These are phyloP conservation scores for Macropodus opercularis DNA, from an alignment of 2,797 vertebrate species.

Conservation along the genomic window DNA sequence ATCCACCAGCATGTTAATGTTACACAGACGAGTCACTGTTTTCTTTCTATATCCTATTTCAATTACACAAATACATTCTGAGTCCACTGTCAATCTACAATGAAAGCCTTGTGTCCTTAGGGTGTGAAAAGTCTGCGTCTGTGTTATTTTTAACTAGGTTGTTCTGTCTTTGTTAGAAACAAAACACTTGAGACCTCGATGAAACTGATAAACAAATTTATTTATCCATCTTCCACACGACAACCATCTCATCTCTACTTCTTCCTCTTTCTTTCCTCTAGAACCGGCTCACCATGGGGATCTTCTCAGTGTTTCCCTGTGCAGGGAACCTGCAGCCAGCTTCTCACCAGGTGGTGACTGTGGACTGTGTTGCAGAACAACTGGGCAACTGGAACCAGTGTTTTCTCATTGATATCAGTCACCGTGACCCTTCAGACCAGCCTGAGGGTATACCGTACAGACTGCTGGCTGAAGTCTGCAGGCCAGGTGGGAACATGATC, in stretches of 20 bases:
- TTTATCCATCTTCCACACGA: not conserved
- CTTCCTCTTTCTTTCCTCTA: slow-evolving; percentile 46
- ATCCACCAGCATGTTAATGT: slow-evolving; percentile 60
- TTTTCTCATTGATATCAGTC: slow-evolving; percentile 85
- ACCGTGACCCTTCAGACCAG: slow-evolving; percentile 84
- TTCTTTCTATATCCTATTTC: not conserved
- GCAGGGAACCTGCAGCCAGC: slow-evolving; percentile 78
- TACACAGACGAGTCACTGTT: slow-evolving; percentile 51
- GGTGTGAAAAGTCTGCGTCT: not conserved
- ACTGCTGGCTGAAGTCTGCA: slow-evolving; percentile 85
- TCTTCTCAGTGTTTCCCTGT: slow-evolving; percentile 87
- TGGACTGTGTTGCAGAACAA: slow-evolving; percentile 88
- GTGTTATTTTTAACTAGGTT: too few relatives aligned
- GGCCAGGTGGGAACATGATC: slow-evolving; percentile 81
- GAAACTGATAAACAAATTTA: not conserved
- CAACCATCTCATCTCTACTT: not conserved
- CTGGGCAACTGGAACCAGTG: slow-evolving; percentile 82
- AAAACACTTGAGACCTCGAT: not conserved
- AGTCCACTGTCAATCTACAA: not conserved
- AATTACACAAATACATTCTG: too few relatives aligned
- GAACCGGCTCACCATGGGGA: slow-evolving; percentile 79
- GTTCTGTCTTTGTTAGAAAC: not conserved
- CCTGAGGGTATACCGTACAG: slow-evolving; percentile 84
- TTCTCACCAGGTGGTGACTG: slow-evolving; percentile 80
- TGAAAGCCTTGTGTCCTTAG: not conserved